A percentile compares a stretch with the other conserved stretches of the same genome.
Evolutionary conservation across 2,797 vertebrate species (phyloP).

Genomic region (Kryptolebias ocellatus): DNA sequence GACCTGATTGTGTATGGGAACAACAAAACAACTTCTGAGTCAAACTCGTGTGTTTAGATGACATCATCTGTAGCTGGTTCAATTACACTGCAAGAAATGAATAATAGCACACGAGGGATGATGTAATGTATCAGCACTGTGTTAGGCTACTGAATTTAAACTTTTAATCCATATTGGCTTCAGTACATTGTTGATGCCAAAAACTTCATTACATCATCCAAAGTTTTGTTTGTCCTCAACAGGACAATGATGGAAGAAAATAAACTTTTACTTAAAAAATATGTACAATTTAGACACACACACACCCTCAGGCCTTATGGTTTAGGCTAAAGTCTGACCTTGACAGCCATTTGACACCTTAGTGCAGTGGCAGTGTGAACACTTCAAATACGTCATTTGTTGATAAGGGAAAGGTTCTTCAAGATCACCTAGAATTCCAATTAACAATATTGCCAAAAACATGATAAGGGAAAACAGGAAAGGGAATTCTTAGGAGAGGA

Average conservation of each 20-base stretch:
- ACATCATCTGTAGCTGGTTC: constrained; percentile 74
- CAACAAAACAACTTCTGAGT: constrained; percentile 76
- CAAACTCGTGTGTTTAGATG: constrained; percentile 74
- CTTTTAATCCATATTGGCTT: constrained; percentile 70
- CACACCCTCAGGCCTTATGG: not conserved
- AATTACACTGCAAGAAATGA: constrained; percentile 73
- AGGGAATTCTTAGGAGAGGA: no score
- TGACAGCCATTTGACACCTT: no score
- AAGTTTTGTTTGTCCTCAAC: constrained; percentile 34
- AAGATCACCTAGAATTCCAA: no score
- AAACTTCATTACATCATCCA: constrained; percentile 61
- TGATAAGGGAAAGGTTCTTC: no score
- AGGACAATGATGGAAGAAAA: constrained; percentile 33
- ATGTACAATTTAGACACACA: not conserved
- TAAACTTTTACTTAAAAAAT: constrained; percentile 15
- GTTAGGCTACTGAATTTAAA: constrained; percentile 62
- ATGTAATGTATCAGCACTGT: constrained; percentile 68
- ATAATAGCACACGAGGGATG: constrained; percentile 64
- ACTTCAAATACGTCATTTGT: no score
- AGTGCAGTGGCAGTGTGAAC: no score
- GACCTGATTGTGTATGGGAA: constrained; percentile 46
- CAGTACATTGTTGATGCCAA: constrained; percentile 62
- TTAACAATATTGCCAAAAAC: no score
- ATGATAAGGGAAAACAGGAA: no score
- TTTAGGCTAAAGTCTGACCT: no score